Base-by-base conservation (phyloP, 2,888 invertebrate species). In the Apamea anceps region DNA sequence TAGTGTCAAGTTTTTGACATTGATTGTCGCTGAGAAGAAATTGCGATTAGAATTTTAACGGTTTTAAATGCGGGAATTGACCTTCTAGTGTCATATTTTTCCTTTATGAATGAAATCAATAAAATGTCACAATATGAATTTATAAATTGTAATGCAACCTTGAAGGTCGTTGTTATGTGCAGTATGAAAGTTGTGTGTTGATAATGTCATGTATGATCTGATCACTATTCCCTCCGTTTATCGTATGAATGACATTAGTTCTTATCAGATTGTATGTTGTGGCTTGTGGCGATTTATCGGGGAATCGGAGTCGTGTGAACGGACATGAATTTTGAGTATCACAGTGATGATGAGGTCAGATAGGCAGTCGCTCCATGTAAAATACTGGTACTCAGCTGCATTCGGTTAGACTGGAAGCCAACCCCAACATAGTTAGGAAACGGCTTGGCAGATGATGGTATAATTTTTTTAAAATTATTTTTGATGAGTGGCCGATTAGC, bases 91-190 rank as follows among this genome's bases (percentile, higher is more conserved):
- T 74, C 25, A 51, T 72, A 72, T 77, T 63, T 84, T 85, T 79
- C 76, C 57, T 63, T 68, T 72, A 79, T 66, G 37, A 85, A 85
- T 78, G 71, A 74, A 81, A 80, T 83, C 37, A 79, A 82, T 75
- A 13, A 79, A 76, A 87, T 76, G 75, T 75, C 85, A 84, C 54
- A 66, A n/a, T 84, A 67, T 84, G 66, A 87, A 76, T 85, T 48
- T 65, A 62, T 60, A 71, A 81, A 72, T 85, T 63, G 54, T 37
- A 72, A 37, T 60, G 32, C 42, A 57, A 75, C 73, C 74, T 75
- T 78, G 72, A 45, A 65, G 57, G 57, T 42, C n/a, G 72, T 84
- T 65, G 42, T 48, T 25, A 62, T 72, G 32, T 63, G 75, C 15
- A 37, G 72, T 63, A 78, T 82, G 86, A 85, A 86, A 79, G 76